phyloP scores from a whole-genome alignment of 1,140 invertebrate species.

The Drosophila busckii region DNA sequence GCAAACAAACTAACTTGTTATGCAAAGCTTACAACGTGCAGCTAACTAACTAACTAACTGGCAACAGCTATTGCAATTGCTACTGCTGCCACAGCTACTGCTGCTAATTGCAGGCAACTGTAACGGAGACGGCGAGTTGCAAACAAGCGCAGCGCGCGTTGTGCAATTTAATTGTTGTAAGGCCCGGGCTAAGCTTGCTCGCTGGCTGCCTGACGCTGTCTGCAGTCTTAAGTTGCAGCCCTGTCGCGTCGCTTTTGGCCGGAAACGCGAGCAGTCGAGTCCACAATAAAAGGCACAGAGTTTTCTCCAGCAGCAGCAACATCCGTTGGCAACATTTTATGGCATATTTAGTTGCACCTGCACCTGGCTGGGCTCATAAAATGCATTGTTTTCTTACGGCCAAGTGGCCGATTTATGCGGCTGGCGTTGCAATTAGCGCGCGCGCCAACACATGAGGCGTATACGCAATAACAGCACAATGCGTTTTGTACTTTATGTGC shows the following conservation, averaged over 20 bases:
- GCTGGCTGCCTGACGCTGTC: conserved; percentile 28
- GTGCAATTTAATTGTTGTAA: conserved; percentile 53
- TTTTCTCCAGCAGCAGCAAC: conserved; percentile 34
- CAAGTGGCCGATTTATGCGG: conserved; percentile 33
- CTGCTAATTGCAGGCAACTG: no score
- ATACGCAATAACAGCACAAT: conserved; percentile 31
- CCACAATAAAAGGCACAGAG: conserved; percentile 65
- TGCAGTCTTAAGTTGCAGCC: conserved; percentile 21
- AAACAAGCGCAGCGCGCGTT: conserved; percentile 30
- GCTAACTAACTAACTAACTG: conserved; percentile 12
- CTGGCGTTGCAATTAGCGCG: conserved; percentile 44
- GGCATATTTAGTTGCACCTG: conserved; percentile 47
- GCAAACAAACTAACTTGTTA: conserved; percentile 5
- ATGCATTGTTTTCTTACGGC: conserved; percentile 34
- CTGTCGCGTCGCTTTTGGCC: no score
- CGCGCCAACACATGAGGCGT: conserved; percentile 35
- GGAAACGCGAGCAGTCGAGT: conserved; percentile 60
- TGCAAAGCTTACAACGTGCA: conserved; percentile 6
- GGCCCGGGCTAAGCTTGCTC: conserved; percentile 10
- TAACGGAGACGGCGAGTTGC: no score
- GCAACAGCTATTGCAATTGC: no score
- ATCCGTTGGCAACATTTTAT: conserved; percentile 63
- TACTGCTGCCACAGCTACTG: no score
- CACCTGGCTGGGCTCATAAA: conserved; percentile 14
- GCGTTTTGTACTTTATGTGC: not conserved